Conservation (phyloP, 2,888 invertebrate genomes). For the Dynastes maya region DNA sequence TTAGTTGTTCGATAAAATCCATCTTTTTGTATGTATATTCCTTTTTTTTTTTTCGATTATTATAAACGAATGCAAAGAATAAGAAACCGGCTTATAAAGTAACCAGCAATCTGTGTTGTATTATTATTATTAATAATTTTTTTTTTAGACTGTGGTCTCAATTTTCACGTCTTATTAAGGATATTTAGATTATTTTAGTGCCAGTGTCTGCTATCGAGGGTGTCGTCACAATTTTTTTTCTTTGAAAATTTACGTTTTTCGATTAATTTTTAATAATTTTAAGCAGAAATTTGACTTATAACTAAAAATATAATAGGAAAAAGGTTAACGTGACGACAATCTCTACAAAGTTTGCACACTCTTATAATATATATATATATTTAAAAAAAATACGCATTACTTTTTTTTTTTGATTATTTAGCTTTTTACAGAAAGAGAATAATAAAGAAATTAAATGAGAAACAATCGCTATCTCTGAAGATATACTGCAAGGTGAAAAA, state of each 20-base stretch:
- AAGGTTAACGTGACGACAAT: slow-evolving; percentile 28
- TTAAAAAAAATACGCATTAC: slow-evolving; percentile 52
- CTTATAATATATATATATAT: slow-evolving; percentile 47
- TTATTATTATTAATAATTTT: slow-evolving; percentile 1
- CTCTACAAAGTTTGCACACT: slow-evolving; percentile 38
- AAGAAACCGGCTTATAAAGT: slow-evolving; percentile 48
- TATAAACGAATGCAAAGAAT: neutral
- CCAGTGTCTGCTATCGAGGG: slow-evolving; percentile 54
- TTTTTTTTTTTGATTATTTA: slow-evolving; percentile 20
- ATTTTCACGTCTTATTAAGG: slow-evolving; percentile 63
- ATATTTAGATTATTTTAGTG: slow-evolving; percentile 63
- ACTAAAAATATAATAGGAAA: neutral
- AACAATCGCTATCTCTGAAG: slow-evolving; percentile 66
- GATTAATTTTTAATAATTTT: slow-evolving; percentile 2
- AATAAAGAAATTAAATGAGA: slow-evolving; percentile 56
- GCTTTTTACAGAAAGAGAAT: neutral
- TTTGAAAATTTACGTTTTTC: neutral
- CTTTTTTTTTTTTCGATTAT: neutral
- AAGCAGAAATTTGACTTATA: neutral
- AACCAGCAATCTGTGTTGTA: slow-evolving; percentile 13
- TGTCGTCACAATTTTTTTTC: slow-evolving; percentile 48
- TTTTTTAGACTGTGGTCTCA: slow-evolving; percentile 67
- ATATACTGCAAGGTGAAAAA: neutral
- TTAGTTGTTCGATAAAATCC: neutral
- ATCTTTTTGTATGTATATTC: too few relatives aligned